Conservation (phyloP, 2,888 invertebrate genomes). For the Coleophora deauratella region DNA sequence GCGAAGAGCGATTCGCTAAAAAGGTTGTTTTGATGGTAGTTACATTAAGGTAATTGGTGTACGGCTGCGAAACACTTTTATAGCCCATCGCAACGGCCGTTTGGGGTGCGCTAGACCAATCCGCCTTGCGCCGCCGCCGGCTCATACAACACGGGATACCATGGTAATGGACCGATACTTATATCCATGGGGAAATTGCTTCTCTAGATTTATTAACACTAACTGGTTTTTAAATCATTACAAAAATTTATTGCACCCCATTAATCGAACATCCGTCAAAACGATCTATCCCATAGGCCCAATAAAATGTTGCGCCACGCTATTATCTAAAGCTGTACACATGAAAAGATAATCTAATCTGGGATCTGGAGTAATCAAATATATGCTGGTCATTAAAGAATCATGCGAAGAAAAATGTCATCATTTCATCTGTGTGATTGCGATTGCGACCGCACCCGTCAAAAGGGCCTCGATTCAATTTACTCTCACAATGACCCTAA, state of each 20-base stretch:
- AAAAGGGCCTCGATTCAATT: slow-evolving; percentile 55
- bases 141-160: slow-evolving; percentile 51
- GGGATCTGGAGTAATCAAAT: background rate
- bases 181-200: slow-evolving; percentile 49
- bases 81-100: slow-evolving; percentile 55
- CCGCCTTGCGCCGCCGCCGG: slow-evolving; percentile 50
- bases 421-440: slow-evolving; percentile 40
- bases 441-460: slow-evolving; percentile 42
- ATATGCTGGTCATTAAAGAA: slow-evolving; percentile 21
- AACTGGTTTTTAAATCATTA: slow-evolving; percentile 32
- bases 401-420: slow-evolving; percentile 23
- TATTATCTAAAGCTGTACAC: slow-evolving; percentile 3
- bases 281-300: slow-evolving; percentile 12
- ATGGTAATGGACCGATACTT: slow-evolving; percentile 57
- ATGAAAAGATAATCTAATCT: slow-evolving; percentile 5
- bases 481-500: slow-evolving; percentile 65
- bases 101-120: slow-evolving; percentile 54
- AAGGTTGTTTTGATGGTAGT: slow-evolving; percentile 64
- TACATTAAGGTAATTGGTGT: slow-evolving; percentile 69
- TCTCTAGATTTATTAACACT: slow-evolving; percentile 53
- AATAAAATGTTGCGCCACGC: background rate
- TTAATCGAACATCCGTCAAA: slow-evolving; percentile 13
- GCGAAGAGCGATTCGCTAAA: slow-evolving; percentile 51
- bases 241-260: slow-evolving; percentile 30
- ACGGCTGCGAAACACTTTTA: slow-evolving; percentile 64